Evolutionary conservation across 2,888 invertebrate species (phyloP), one percentile per base, ranked within the genome.

Genomic region (Priocnemis perturbator): DNA sequence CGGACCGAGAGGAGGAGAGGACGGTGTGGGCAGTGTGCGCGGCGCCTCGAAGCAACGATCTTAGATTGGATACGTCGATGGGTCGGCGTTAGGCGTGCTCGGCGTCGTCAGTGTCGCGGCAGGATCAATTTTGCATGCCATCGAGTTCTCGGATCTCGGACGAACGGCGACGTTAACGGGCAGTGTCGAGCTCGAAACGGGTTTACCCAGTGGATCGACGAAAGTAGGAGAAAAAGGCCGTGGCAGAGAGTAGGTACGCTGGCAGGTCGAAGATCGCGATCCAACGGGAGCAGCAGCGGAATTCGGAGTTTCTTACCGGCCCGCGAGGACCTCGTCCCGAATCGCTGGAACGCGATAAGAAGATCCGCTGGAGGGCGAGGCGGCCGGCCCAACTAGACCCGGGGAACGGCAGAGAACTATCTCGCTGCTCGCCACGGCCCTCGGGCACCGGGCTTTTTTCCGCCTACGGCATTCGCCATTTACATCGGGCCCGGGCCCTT

Each of bases 251-350:
- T n/a, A n/a, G n/a, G 73, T 67, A 60, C 74, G 76, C 66, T 11
- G 76, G 76, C 78, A 67, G 76, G 78, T 78, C 78, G 78, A 78
- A 76, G 74, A 78, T 78, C 76, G 72, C 76, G 78, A 76, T 78
- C 74, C 67, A 17, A 15, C 26, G 62, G 65, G 62, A 64, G 74
- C 71, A 64, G 74, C 71, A 68, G 73, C 71, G 82, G 79, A 82
- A 82, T 81, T 79, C 73, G 71, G 19, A 71, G 71, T 82, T 82
- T 82, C 76, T 82, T 81, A 78, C 72, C 59, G 65, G 61, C 60
- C 78, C 57, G 48, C 72, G 75, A 57, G 70, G 76, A 63, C n/a
- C 50, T 50, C 50, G 50, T 50, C 17, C 50, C 50, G 50, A 50
- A 50, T 50, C 4, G 50, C 50, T 17, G 50, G 50, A 19, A 17